Conservation (phyloP, 2,888 invertebrate species). For the Aethes cnicana region DNA sequence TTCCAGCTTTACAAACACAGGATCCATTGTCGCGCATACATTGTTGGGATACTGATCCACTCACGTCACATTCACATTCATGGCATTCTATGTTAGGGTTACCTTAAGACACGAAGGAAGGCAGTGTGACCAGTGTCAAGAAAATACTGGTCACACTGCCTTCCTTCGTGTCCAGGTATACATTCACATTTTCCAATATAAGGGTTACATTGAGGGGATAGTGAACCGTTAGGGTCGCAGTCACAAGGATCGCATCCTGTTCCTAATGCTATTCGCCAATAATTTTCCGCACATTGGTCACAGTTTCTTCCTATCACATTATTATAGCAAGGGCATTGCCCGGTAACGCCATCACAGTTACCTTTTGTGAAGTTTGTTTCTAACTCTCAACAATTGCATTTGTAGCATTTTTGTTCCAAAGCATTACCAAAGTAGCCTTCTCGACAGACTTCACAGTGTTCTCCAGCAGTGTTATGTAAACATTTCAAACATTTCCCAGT, state of each 20-base stretch:
- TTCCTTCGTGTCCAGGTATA: slow-evolving; percentile 94
- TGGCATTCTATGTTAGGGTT: slow-evolving; percentile 94
- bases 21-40: slow-evolving; percentile 96
- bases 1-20: slow-evolving; percentile 95
- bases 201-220: slow-evolving; percentile 91
- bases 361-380: slow-evolving; percentile 90
- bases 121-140: too few relatives aligned
- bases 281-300: slow-evolving; percentile 93
- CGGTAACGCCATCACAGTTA: slow-evolving; percentile 90
- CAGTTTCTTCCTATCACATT: slow-evolving; percentile 95
- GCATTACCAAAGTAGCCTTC: slow-evolving; percentile 96
- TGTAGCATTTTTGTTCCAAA: slow-evolving; percentile 86
- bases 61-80: slow-evolving; percentile 93
- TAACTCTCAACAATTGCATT: slow-evolving; percentile 94
- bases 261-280: slow-evolving; percentile 98
- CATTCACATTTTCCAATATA: slow-evolving; percentile 97
- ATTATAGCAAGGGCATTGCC: slow-evolving; percentile 97
- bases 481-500: slow-evolving; percentile 97
- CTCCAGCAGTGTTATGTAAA: slow-evolving; percentile 95
- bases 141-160: slow-evolving; percentile 97
- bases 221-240: slow-evolving; percentile 94
- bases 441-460: slow-evolving; percentile 94
- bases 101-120: slow-evolving; percentile 99
- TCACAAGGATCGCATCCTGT: slow-evolving; percentile 96
- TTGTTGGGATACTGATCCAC: slow-evolving; percentile 92